Evolutionary conservation across 2,113 vertebrate genomes (phyloP).

Genomic region (Tympanuchus pallidicinctus): DNA sequence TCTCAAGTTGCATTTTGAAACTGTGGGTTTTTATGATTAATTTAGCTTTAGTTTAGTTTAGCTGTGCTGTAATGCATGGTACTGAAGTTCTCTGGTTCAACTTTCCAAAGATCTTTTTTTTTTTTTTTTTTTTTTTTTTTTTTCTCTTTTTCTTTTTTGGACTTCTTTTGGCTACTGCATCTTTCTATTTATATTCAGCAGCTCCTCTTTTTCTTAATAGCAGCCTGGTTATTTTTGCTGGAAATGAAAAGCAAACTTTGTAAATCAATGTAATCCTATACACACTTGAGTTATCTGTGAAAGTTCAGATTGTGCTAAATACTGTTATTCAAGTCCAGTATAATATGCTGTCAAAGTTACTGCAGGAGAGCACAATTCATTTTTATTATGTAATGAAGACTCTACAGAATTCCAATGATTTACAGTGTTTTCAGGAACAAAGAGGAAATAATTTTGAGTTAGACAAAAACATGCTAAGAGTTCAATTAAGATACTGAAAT

Average conservation of each 20-base stretch:
- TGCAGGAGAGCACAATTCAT: neutral
- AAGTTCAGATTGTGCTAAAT: neutral
- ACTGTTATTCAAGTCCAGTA: accelerated
- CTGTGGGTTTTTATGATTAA: neutral
- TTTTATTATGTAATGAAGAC: neutral
- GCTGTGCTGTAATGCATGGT: neutral
- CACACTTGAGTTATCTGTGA: neutral
- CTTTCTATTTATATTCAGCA: neutral
- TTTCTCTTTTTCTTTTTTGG: no score
- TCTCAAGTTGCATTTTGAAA: neutral
- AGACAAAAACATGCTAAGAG: neutral
- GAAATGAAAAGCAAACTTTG: neutral
- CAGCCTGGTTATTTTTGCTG: neutral
- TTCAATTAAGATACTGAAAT: neutral
- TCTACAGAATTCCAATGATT: neutral
- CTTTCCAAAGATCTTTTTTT: neutral
- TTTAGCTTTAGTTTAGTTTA: neutral
- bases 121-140: no score
- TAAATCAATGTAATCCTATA: neutral
- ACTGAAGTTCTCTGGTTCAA: neutral
- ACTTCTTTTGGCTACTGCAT: neutral
- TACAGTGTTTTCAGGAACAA: neutral
- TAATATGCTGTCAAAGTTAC: neutral
- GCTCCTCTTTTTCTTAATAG: neutral
- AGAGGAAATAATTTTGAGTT: neutral